These are phyloP conservation scores for Coleophora flavipennella DNA, from an alignment of 2,888 invertebrate species.

Conservation along the genomic window DNA sequence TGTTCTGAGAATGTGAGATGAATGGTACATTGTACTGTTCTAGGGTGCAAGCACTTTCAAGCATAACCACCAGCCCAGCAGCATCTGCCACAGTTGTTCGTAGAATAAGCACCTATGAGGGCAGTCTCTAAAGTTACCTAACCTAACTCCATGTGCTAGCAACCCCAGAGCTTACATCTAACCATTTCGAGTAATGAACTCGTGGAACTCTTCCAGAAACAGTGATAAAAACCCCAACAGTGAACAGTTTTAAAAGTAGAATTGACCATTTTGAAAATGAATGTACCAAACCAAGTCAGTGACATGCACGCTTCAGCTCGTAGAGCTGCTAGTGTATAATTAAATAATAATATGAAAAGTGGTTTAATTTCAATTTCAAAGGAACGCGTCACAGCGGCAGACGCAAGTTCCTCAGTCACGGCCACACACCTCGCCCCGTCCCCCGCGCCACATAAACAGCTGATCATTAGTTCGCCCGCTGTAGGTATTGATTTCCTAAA, in stretches of 20 bases:
- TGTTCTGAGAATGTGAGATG: not conserved
- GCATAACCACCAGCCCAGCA: conserved; percentile 2
- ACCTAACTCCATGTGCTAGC: too few species aligned
- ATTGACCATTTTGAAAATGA: too few species aligned
- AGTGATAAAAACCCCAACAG: too few species aligned
- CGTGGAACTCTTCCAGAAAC: too few species aligned
- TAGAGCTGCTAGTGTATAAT: too few species aligned
- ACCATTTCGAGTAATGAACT: too few species aligned
- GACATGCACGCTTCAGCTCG: too few species aligned
- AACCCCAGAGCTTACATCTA: too few species aligned
- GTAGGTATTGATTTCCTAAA: conserved; percentile 63
- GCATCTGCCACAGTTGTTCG: too few species aligned
- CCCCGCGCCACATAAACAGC: conserved; percentile 59
- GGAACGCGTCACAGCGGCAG: conserved; percentile 34
- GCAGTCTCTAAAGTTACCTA: too few species aligned
- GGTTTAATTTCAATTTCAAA: conserved; percentile 23
- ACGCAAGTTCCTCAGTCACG: conserved; percentile 38
- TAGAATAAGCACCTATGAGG: conserved; percentile 15
- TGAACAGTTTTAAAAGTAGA: too few species aligned
- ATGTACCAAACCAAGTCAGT: too few species aligned
- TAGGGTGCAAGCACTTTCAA: not conserved
- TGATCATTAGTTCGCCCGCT: conserved; percentile 59
- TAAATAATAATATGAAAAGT: conserved; percentile 7
- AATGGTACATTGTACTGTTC: not conserved
- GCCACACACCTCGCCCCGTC: conserved; percentile 52